Evolutionary conservation across 2,888 invertebrate genomes (phyloP).

Genomic region (Drosophila longiperda): DNA sequence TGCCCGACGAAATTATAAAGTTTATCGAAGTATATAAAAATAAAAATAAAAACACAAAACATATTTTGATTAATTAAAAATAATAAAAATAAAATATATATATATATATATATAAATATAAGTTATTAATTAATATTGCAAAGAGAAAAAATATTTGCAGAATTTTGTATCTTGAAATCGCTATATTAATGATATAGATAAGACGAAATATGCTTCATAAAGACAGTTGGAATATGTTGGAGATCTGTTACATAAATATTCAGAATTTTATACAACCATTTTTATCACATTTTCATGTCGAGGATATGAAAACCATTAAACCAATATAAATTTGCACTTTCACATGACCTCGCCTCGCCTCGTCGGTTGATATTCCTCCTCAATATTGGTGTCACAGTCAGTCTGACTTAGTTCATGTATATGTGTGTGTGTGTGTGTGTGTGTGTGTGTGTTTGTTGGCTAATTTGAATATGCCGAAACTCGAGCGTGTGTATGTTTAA

Average conservation of each 20-base stretch:
- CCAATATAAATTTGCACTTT: constrained; percentile 80
- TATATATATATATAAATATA: no score
- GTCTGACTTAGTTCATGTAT: background rate
- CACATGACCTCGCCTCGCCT: constrained; percentile 70
- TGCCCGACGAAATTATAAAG: background rate
- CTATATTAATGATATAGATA: background rate
- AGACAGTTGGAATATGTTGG: background rate
- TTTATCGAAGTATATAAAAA: background rate
- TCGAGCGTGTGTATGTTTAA: constrained; percentile 36
- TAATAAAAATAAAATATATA: no score
- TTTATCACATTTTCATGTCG: background rate
- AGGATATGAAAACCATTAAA: constrained; percentile 59
- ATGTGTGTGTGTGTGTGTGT: constrained; percentile 11
- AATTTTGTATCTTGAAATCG: no score
- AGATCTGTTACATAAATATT: background rate
- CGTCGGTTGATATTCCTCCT: constrained; percentile 5
- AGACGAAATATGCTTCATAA: background rate
- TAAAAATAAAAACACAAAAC: background rate
- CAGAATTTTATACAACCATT: background rate
- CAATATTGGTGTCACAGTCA: background rate
- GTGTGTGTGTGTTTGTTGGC: constrained; percentile 27
- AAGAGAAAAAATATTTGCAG: no score
- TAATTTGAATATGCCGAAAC: constrained; percentile 68
- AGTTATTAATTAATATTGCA: no score
- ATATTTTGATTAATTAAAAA: background rate